Conservation (phyloP, 2,888 invertebrate species). For the Acronicta leporina region DNA sequence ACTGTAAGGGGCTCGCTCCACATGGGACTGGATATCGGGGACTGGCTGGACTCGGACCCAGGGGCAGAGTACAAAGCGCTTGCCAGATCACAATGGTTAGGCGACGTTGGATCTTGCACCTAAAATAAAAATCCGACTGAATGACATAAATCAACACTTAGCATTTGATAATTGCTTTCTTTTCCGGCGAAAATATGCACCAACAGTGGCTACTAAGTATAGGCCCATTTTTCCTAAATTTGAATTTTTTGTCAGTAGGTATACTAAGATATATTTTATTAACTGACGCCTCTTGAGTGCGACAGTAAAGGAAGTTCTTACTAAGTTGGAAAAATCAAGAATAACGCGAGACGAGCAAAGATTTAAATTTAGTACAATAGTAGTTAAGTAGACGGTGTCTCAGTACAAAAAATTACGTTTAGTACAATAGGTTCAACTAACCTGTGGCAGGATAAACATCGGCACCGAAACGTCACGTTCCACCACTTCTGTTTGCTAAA, state of each 20-base stretch:
- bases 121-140: slow-evolving; percentile 7
- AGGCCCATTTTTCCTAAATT: too few species aligned
- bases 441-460: slow-evolving; percentile 41
- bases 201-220: too few species aligned
- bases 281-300: too few species aligned
- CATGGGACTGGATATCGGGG: slow-evolving; percentile 45
- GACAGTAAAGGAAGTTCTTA: too few species aligned
- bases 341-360: too few species aligned
- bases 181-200: too few species aligned
- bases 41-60: slow-evolving; percentile 39
- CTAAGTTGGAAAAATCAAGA: too few species aligned
- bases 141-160: too few species aligned
- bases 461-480: slow-evolving; percentile 22
- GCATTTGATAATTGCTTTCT: too few species aligned
- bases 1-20: slow-evolving; percentile 48
- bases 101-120: slow-evolving; percentile 34
- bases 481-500: slow-evolving; percentile 32
- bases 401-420: background rate
- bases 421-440: slow-evolving; percentile 17
- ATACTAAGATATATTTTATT: too few species aligned
- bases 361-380: background rate
- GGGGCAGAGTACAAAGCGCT: slow-evolving; percentile 54
- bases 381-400: background rate
- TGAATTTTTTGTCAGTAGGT: too few species aligned
- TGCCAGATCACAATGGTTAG: slow-evolving; percentile 62